Percentiles rank a stretch among this genome's conserved stretches.
phyloP scores from a whole-genome alignment of 2,113 vertebrate species.

The Dunckerocampus dactyliophorus region DNA sequence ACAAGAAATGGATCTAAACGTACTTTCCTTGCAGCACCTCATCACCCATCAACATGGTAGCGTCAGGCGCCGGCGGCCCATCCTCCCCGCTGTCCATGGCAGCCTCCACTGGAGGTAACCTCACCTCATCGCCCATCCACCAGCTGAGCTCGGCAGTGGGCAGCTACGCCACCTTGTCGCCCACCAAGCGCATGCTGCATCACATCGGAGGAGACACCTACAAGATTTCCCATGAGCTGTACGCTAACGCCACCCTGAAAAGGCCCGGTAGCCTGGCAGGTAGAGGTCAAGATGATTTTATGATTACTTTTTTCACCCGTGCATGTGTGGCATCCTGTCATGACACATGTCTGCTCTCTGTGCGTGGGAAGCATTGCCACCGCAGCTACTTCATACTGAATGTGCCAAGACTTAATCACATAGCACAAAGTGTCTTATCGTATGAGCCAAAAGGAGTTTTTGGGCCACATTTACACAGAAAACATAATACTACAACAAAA shows the following conservation, averaged over 20 bases:
- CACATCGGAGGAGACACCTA: constrained; percentile 79
- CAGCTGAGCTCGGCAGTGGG: constrained; percentile 90
- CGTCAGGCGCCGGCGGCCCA: constrained; percentile 73
- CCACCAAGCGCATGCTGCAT: constrained; percentile 92
- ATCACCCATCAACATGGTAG: constrained; percentile 93
- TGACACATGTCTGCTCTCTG: background rate
- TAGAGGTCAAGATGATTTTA: constrained; percentile 59
- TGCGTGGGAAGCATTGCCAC: no score
- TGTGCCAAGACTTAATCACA: no score
- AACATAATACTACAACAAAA: no score
- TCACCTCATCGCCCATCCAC: constrained; percentile 84
- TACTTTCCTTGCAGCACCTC: constrained; percentile 79
- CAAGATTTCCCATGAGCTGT: constrained; percentile 94
- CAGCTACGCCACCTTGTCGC: constrained; percentile 94
- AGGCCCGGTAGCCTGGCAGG: constrained; percentile 97
- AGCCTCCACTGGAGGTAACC: constrained; percentile 68
- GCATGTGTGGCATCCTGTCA: no score
- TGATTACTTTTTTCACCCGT: constrained; percentile 25
- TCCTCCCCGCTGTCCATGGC: constrained; percentile 72
- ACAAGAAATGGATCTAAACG: no score
- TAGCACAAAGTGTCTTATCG: no score
- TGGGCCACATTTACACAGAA: no score
- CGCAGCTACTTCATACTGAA: no score
- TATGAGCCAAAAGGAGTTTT: no score
- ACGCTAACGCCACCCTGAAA: constrained; percentile 92